phyloP scores from a whole-genome alignment of 2,113 vertebrate species.

The Perca flavescens region DNA sequence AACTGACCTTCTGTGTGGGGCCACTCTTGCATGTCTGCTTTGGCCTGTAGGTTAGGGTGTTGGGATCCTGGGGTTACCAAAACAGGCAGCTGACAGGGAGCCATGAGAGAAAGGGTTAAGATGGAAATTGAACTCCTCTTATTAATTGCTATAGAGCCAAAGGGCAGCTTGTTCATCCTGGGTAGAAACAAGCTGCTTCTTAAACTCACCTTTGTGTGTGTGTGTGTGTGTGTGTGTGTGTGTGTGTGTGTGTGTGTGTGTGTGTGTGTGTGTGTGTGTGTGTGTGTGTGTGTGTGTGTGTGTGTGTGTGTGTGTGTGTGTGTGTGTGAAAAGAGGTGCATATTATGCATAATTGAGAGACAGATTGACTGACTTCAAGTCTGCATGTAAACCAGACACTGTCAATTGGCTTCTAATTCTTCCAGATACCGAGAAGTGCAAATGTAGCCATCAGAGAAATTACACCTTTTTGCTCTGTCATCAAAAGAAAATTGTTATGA shows the following conservation, averaged over 20 bases:
- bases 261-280: slow-evolving; percentile 2
- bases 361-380: neutral
- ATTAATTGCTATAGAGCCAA: neutral
- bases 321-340: neutral
- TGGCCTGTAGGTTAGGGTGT: slow-evolving; percentile 21
- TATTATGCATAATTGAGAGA: neutral
- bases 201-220: neutral
- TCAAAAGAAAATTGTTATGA: neutral
- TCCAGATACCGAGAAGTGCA: neutral
- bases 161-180: neutral
- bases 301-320: slow-evolving; percentile 10
- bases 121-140: neutral
- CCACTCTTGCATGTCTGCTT: slow-evolving; percentile 57
- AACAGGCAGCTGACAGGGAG: slow-evolving; percentile 15
- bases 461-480: neutral
- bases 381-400: neutral
- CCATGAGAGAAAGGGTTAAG: neutral
- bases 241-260: slow-evolving; percentile 9
- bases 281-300: slow-evolving; percentile 8
- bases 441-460: neutral
- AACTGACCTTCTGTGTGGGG: slow-evolving; percentile 41
- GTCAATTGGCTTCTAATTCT: neutral
- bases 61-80: slow-evolving; percentile 22
- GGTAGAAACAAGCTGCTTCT: slow-evolving; percentile 21
- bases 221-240: slow-evolving; percentile 7